Percentiles rank a stretch among this genome's conserved stretches.
phyloP scores from a whole-genome alignment of 2,888 invertebrate genomes.

The Torymus texanus region DNA sequence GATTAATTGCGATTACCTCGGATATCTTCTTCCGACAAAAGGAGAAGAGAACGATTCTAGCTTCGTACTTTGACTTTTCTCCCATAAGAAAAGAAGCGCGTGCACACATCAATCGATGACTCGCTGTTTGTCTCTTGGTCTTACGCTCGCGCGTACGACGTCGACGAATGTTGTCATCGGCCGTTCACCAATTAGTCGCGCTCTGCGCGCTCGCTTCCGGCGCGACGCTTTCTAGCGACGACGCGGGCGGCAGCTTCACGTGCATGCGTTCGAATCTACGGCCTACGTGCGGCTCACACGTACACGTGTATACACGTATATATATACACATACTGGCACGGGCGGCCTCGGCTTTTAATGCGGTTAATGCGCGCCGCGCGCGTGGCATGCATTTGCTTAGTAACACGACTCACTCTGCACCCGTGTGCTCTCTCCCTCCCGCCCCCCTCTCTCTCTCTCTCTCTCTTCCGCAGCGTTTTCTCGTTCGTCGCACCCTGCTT shows the following conservation, averaged over 20 bases:
- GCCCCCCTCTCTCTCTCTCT: constrained; percentile 10
- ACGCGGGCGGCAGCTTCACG: not conserved
- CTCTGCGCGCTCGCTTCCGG: constrained; percentile 59
- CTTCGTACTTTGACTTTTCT: too few relatives aligned
- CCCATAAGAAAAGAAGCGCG: not conserved
- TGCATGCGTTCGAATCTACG: too few relatives aligned
- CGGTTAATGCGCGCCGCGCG: constrained; percentile 54
- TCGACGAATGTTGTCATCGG: constrained; percentile 63
- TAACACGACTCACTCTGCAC: constrained; percentile 54
- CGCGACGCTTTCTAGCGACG: not conserved
- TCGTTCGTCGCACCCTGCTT: constrained; percentile 28
- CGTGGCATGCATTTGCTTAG: constrained; percentile 55
- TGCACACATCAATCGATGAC: constrained; percentile 9
- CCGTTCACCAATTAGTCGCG: constrained; percentile 65
- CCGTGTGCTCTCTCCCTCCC: not conserved
- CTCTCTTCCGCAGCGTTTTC: constrained; percentile 56
- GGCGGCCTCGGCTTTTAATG: constrained; percentile 28
- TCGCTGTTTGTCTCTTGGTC: constrained; percentile 46
- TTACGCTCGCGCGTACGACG: not conserved
- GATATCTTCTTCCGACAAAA: not conserved
- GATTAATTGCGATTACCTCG: constrained; percentile 44
- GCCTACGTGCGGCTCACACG: not conserved
- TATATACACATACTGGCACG: not conserved
- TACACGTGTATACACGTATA: not conserved
- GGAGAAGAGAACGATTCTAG: not conserved